Evolutionary conservation across 2,888 invertebrate genomes (phyloP).

Genomic region (Clistopyga incitator): DNA sequence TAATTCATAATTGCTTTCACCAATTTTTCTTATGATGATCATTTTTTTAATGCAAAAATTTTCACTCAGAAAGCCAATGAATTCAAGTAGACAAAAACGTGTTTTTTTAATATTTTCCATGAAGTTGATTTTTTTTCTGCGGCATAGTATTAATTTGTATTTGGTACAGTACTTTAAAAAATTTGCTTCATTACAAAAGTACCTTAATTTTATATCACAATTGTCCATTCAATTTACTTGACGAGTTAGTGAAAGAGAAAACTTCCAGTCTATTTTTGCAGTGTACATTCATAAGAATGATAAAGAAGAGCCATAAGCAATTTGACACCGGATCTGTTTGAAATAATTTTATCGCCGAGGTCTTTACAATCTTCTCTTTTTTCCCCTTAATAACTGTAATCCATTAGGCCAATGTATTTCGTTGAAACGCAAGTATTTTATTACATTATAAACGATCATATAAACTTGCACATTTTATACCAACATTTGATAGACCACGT

Average conservation of each 20-base stretch:
- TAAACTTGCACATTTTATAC: neutral
- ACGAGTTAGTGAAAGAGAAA: constrained; percentile 35
- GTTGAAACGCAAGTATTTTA: constrained; percentile 14
- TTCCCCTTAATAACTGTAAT: constrained; percentile 39
- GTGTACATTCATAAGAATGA: constrained; percentile 50
- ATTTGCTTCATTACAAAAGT: too few relatives aligned
- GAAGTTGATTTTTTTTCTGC: too few relatives aligned
- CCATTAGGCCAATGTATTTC: constrained; percentile 26
- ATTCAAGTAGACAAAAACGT: too few relatives aligned
- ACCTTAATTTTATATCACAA: too few relatives aligned
- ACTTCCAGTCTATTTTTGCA: constrained; percentile 44
- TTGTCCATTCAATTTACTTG: too few relatives aligned
- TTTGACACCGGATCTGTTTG: constrained; percentile 16
- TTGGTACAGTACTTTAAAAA: too few relatives aligned
- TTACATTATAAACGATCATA: constrained; percentile 24
- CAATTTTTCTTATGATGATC: too few relatives aligned
- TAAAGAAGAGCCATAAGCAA: neutral
- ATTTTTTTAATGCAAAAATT: too few relatives aligned
- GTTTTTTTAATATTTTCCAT: too few relatives aligned
- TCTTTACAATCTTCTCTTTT: neutral
- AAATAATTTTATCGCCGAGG: constrained; percentile 51
- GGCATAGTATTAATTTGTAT: too few relatives aligned
- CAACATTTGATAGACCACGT: neutral
- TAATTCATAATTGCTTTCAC: too few relatives aligned
- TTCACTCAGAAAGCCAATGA: too few relatives aligned